phyloP scores from a whole-genome alignment of 2,797 vertebrate genomes.

The Spizella passerina region DNA sequence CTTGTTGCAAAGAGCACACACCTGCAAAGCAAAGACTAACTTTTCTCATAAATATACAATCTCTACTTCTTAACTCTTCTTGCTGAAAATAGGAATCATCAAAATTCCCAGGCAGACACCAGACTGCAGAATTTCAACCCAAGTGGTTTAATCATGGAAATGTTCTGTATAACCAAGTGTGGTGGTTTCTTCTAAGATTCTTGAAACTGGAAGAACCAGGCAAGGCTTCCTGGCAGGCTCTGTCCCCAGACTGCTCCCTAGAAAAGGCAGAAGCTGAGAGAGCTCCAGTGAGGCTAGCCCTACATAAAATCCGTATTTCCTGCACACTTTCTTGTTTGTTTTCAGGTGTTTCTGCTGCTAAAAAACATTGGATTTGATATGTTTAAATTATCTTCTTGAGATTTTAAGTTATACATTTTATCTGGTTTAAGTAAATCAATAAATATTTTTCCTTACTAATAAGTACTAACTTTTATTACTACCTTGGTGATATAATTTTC shows the following conservation, averaged over 20 bases:
- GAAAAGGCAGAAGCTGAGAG: not conserved
- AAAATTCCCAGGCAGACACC: not conserved
- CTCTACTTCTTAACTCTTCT: not conserved
- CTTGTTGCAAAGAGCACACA: not conserved
- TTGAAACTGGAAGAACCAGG: not conserved
- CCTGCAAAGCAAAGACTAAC: not conserved
- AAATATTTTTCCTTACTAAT: conserved; percentile 8
- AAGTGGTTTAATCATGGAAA: not conserved
- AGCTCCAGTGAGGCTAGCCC: not conserved
- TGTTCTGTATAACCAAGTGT: not conserved
- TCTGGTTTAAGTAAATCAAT: not conserved
- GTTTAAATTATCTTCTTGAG: conserved; percentile 8
- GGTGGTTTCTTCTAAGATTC: not conserved
- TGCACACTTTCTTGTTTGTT: not conserved
- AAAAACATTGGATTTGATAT: not conserved
- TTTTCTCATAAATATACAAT: not conserved
- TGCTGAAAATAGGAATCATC: not conserved
- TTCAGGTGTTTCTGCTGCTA: not conserved
- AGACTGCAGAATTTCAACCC: not conserved
- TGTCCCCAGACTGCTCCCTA: not conserved
- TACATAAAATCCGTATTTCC: not conserved
- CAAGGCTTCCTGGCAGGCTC: not conserved
- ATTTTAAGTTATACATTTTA: not conserved
- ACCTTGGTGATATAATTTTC: not conserved
- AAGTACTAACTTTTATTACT: conserved; percentile 34